These are phyloP conservation scores for Holothuria scabra DNA, from an alignment of 53 echinoderm and acorn worm genomes.

Conservation along the genomic window DNA sequence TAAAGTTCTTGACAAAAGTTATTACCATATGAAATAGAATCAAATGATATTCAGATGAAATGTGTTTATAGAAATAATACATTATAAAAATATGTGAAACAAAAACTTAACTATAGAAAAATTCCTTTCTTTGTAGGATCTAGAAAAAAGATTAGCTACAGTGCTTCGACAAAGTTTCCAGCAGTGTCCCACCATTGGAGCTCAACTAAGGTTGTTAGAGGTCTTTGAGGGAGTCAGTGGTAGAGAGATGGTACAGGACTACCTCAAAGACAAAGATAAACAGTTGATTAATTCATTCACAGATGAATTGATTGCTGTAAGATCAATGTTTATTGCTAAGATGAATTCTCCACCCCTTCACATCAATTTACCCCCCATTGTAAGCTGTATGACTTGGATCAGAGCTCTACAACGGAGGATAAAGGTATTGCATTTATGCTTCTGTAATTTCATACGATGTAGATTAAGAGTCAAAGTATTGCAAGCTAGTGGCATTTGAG, in stretches of 20 bases:
- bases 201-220: slow-evolving; percentile 94
- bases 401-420: slow-evolving; percentile 83
- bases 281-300: slow-evolving; percentile 89
- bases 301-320: slow-evolving; percentile 85
- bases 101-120: not conserved
- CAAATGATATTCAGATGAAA: not conserved
- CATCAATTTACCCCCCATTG: slow-evolving; percentile 83
- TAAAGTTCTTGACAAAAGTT: too few relatives aligned
- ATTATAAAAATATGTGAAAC: not conserved
- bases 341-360: slow-evolving; percentile 73
- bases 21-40: too few relatives aligned
- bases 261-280: slow-evolving; percentile 93
- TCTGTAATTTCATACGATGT: too few relatives aligned
- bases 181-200: slow-evolving; percentile 94
- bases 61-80: not conserved
- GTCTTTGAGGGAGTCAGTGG: slow-evolving; percentile 99
- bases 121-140: slow-evolving; percentile 59
- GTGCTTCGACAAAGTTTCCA: slow-evolving; percentile 95
- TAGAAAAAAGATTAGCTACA: slow-evolving; percentile 85
- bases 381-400: slow-evolving; percentile 93
- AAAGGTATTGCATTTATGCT: slow-evolving; percentile 56
- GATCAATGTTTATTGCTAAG: slow-evolving; percentile 83
- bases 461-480: too few relatives aligned
- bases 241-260: slow-evolving; percentile 95
- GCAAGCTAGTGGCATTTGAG: too few relatives aligned